Percentiles rank a stretch among this genome's conserved stretches.
Evolutionary conservation across 2,797 vertebrate genomes (phyloP).

Genomic region (Morus bassanus): DNA sequence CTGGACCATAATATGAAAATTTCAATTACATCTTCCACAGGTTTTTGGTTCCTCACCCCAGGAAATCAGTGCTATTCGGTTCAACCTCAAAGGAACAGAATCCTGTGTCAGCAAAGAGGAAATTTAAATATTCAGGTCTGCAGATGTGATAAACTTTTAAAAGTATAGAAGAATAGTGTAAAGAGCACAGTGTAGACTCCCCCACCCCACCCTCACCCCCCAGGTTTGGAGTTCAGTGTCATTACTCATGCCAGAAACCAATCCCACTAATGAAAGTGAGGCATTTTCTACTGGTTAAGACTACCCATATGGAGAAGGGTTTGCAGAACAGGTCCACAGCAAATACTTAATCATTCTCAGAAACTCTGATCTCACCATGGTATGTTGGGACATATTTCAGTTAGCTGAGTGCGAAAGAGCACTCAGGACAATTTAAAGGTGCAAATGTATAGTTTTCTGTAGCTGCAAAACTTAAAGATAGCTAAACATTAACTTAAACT

Average conservation of each 20-base stretch:
- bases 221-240: not conserved
- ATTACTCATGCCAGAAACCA: not conserved
- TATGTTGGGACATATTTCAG: not conserved
- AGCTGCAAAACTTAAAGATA: not conserved
- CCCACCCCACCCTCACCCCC: not conserved
- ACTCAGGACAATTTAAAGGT: not conserved
- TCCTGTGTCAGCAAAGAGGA: not conserved
- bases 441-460: not conserved
- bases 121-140: not conserved
- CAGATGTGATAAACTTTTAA: not conserved
- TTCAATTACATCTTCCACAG: not conserved
- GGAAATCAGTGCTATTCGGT: not conserved
- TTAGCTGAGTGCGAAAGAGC: not conserved
- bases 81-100: not conserved
- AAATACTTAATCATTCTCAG: not conserved
- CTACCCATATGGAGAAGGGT: not conserved
- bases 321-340: not conserved
- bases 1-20: not conserved
- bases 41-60: not conserved
- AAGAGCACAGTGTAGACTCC: not conserved
- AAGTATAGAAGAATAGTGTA: not conserved
- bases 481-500: not conserved
- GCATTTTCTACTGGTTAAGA: not conserved
- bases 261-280: not conserved
- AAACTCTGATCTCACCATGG: not conserved